Conservation (phyloP, 2,888 invertebrate genomes). For the Zygothrica quintamaculata region DNA sequence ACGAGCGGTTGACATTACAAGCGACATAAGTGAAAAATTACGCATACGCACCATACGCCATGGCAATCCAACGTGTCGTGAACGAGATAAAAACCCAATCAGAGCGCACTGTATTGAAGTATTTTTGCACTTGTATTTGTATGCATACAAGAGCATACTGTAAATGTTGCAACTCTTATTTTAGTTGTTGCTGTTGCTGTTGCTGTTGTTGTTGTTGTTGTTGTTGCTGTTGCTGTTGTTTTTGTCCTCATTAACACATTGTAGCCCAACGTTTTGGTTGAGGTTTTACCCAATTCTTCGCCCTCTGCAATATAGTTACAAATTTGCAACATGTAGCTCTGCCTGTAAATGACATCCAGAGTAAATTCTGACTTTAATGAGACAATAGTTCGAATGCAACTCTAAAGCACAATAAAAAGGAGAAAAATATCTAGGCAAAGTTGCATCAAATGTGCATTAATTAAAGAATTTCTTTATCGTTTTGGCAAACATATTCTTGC, state of each 20-base stretch:
- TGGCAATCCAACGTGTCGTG: constrained; percentile 13
- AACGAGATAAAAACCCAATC: constrained; percentile 17
- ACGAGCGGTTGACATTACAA: constrained; percentile 51
- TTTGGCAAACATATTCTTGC: too few species aligned
- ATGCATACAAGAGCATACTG: constrained; percentile 8
- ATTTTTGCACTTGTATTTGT: too few species aligned
- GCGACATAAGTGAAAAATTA: constrained; percentile 69
- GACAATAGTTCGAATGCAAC: too few species aligned
- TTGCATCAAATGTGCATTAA: too few species aligned
- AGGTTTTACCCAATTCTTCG: constrained; percentile 17
- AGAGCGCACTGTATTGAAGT: constrained; percentile 48
- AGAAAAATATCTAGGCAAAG: too few species aligned
- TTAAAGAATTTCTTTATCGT: too few species aligned
- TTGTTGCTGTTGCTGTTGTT: constrained; percentile 5
- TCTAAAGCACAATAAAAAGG: too few species aligned
- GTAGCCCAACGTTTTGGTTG: constrained; percentile 37
- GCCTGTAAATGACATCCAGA: too few species aligned
- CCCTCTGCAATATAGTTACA: too few species aligned
- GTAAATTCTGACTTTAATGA: too few species aligned
- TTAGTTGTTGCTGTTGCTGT: neutral
- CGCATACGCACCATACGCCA: constrained; percentile 62
- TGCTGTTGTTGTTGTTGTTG: constrained; percentile 6
- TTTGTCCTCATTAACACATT: constrained; percentile 68
- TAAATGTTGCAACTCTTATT: neutral
- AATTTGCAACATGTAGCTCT: too few species aligned